Evolutionary conservation across 2,797 vertebrate species (phyloP).

Genomic region (Gymnopithys bicolor): DNA sequence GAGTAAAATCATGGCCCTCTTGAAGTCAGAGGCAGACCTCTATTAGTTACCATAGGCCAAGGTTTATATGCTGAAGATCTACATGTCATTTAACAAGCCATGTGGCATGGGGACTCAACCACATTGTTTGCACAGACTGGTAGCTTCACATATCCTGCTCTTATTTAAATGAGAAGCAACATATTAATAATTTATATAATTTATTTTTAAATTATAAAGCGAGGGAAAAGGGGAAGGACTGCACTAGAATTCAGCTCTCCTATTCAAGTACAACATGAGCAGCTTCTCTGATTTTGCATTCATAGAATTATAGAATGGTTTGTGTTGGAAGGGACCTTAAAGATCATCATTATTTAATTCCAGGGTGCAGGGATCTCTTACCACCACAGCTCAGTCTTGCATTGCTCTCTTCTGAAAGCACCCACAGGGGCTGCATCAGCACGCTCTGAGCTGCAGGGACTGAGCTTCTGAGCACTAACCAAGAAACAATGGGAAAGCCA

Average conservation of each 20-base stretch:
- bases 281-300: neutral
- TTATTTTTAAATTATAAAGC: neutral
- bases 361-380: neutral
- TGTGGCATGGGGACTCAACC: neutral
- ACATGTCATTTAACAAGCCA: neutral
- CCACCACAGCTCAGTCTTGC: neutral
- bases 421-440: neutral
- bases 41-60: neutral
- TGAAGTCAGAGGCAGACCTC: neutral
- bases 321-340: neutral
- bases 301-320: neutral
- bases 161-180: neutral
- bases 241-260: neutral
- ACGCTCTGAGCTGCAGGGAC: neutral
- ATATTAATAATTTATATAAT: neutral
- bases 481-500: fast-evolving
- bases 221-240: neutral
- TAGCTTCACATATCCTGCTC: neutral
- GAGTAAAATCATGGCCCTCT: neutral
- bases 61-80: neutral
- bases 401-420: neutral
- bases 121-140: neutral
- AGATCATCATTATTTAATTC: neutral
- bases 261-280: fast-evolving
- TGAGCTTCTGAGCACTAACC: neutral